phyloP scores from a whole-genome alignment of 2,888 invertebrate species.

The Cremastobaeus sp. region DNA sequence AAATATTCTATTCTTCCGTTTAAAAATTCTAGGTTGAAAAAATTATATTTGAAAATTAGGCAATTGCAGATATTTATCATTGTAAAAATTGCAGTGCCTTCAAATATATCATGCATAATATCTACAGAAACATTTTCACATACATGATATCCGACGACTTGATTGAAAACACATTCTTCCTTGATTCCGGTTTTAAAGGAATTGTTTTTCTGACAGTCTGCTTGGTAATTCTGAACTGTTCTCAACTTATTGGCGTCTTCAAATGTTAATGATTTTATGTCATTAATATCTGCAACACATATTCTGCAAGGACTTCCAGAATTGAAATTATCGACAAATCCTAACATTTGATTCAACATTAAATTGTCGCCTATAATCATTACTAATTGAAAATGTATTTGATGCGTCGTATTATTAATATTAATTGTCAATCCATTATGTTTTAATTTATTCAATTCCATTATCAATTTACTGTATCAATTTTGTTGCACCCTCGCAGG shows the following conservation, averaged over 20 bases:
- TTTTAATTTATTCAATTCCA: slow-evolving; percentile 14
- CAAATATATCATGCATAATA: neutral
- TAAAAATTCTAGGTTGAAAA: neutral
- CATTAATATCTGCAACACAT: slow-evolving; percentile 1
- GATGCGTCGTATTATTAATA: neutral
- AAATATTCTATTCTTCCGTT: slow-evolving; percentile 1
- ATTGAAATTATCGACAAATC: neutral
- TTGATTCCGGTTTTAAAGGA: neutral
- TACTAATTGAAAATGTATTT: slow-evolving; percentile 17
- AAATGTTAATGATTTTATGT: slow-evolving; percentile 6
- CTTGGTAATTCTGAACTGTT: slow-evolving; percentile 10
- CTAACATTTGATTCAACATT: slow-evolving; percentile 18
- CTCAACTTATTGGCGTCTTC: slow-evolving; percentile 6
- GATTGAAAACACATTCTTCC: neutral
- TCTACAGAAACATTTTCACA: neutral
- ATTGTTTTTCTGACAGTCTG: slow-evolving; percentile 1
- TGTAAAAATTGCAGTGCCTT: neutral
- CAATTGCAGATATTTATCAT: neutral
- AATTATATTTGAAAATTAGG: neutral
- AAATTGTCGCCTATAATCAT: slow-evolving; percentile 18
- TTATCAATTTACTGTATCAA: no score
- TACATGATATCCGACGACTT: neutral
- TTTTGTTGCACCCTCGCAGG: no score
- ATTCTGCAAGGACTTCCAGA: slow-evolving; percentile 25
- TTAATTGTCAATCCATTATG: slow-evolving; percentile 8